Conservation (phyloP, 2,888 invertebrate species). For the Magallana nippona region DNA sequence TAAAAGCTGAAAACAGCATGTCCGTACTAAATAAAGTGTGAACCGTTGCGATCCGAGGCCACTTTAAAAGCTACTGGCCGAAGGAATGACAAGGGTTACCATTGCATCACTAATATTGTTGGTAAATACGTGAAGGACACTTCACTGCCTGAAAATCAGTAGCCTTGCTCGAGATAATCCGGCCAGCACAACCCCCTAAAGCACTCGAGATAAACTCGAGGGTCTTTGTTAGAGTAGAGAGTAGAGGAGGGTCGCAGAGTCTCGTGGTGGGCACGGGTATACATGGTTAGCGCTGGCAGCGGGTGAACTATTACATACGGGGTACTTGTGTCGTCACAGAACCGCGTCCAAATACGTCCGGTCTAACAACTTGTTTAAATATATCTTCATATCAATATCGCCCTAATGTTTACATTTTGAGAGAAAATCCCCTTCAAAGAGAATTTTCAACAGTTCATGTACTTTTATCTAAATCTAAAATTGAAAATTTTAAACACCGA, state of each 20-base stretch:
- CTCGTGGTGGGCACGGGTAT: constrained; percentile 1
- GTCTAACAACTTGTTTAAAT: neutral
- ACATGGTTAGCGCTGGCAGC: neutral
- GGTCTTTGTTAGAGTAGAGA: constrained; percentile 11
- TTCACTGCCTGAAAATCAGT: neutral
- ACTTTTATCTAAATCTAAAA: no score
- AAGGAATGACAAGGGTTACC: constrained; percentile 9
- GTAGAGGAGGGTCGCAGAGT: neutral
- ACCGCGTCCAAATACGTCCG: constrained; percentile 19
- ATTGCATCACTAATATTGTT: constrained; percentile 29
- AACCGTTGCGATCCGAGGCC: neutral
- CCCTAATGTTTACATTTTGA: neutral
- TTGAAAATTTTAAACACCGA: no score
- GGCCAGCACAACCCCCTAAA: constrained; percentile 31
- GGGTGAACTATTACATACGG: neutral
- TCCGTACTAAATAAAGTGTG: neutral
- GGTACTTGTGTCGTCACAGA: neutral
- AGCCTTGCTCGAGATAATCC: constrained; percentile 16
- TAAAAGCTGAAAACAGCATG: constrained; percentile 2
- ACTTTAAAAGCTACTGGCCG: neutral
- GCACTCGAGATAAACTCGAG: constrained; percentile 20
- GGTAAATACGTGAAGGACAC: constrained; percentile 37
- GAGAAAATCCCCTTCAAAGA: neutral
- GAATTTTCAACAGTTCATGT: neutral
- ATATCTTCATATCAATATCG: neutral